These are phyloP conservation scores for Littorina saxatilis DNA, from an alignment of 1,140 invertebrate genomes.

Conservation along the genomic window DNA sequence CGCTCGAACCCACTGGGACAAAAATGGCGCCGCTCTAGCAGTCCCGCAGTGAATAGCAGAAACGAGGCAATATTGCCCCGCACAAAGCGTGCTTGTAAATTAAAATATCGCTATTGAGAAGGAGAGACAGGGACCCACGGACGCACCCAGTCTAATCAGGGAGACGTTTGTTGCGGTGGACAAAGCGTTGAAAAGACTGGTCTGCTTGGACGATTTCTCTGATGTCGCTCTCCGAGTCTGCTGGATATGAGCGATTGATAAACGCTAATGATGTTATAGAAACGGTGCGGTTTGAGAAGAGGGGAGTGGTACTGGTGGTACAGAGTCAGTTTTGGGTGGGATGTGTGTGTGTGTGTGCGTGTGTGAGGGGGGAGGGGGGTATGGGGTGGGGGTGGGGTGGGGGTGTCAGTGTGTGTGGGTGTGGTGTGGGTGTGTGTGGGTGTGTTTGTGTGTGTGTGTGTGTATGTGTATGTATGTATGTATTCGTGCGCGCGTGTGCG, in stretches of 20 bases:
- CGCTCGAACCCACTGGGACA: not conserved
- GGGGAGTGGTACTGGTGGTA: not conserved
- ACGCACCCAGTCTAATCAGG: not conserved
- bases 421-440: slow-evolving; percentile 9
- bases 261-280: slow-evolving; percentile 22
- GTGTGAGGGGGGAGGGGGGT: not conserved
- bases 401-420: not conserved
- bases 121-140: not conserved
- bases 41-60: slow-evolving; percentile 15
- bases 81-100: slow-evolving; percentile 24
- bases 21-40: slow-evolving; percentile 16
- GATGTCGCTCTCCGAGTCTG: not conserved
- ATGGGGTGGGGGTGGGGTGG: not conserved
- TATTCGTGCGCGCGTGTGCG: slow-evolving; percentile 10
- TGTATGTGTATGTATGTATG: slow-evolving; percentile 21
- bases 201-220: not conserved
- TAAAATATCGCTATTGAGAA: slow-evolving; percentile 31
- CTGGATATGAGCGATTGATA: not conserved
- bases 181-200: slow-evolving; percentile 16
- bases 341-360: not conserved
- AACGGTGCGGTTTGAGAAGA: not conserved
- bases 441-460: not conserved
- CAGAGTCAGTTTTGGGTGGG: not conserved
- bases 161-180: not conserved
- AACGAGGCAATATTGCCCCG: slow-evolving; percentile 21